A percentile compares a stretch with the other conserved stretches of the same genome.
These are phyloP conservation scores for Acholoe squamosa DNA, from an alignment of 2,888 invertebrate species.

Conservation along the genomic window DNA sequence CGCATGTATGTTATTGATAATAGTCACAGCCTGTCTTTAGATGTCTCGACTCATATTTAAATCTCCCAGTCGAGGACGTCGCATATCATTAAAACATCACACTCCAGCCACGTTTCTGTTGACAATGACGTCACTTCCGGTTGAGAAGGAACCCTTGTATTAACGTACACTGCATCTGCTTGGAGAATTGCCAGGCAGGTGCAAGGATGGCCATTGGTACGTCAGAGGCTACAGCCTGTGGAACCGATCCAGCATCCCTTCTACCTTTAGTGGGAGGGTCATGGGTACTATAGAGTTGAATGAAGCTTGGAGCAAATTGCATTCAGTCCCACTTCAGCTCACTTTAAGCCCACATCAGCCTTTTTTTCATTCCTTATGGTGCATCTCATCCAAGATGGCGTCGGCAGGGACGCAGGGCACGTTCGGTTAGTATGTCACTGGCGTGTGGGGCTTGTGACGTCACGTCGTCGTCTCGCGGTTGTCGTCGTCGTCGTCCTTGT, in stretches of 20 bases:
- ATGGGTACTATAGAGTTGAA: no score
- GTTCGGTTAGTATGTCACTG: not conserved
- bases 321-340: no score
- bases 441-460: slow-evolving; percentile 24
- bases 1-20: not conserved
- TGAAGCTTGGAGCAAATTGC: no score
- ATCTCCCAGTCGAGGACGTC: slow-evolving; percentile 19
- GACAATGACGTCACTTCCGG: slow-evolving; percentile 22
- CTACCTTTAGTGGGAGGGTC: no score
- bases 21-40: slow-evolving; percentile 8
- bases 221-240: no score
- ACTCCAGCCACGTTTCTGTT: slow-evolving; percentile 24
- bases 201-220: no score
- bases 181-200: no score
- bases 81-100: not conserved
- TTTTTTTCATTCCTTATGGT: no score
- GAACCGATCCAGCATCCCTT: no score
- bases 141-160: not conserved
- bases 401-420: slow-evolving; percentile 8
- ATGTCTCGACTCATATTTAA: not conserved
- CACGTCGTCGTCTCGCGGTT: slow-evolving; percentile 57
- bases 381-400: not conserved
- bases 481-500: slow-evolving; percentile 61
- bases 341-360: no score
- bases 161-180: no score